These are phyloP conservation scores for Bothrops jararaca DNA, from an alignment of 2,113 vertebrate species.

Conservation along the genomic window DNA sequence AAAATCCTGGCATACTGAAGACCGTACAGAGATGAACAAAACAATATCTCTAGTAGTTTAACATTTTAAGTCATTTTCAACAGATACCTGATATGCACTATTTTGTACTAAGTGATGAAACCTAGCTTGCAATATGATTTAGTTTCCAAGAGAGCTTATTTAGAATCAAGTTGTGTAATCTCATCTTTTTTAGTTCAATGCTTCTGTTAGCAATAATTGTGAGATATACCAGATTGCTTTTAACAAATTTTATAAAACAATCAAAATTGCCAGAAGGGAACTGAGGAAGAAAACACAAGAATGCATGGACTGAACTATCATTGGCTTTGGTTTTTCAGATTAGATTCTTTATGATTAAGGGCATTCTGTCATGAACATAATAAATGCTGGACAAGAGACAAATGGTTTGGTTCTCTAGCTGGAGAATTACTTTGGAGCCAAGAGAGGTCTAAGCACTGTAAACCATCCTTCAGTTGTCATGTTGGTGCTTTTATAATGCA, in stretches of 20 bases:
- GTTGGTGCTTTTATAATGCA: constrained; percentile 11
- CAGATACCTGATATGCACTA: neutral
- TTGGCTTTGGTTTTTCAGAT: constrained; percentile 24
- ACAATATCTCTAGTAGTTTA: neutral
- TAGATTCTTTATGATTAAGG: neutral
- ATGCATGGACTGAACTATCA: neutral
- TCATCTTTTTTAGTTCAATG: neutral
- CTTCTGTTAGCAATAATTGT: neutral
- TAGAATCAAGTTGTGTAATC: neutral
- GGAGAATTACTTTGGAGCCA: constrained; percentile 31
- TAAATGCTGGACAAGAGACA: constrained; percentile 21
- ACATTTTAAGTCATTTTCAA: neutral
- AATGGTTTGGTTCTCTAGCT: constrained; percentile 25
- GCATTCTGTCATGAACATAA: constrained; percentile 14
- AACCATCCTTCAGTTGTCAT: constrained; percentile 35
- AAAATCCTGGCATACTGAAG: neutral
- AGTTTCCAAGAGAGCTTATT: neutral
- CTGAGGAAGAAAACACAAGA: neutral
- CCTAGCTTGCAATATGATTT: neutral
- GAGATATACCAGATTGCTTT: neutral
- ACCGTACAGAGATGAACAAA: neutral
- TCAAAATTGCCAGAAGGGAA: neutral
- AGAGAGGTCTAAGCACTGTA: constrained; percentile 16
- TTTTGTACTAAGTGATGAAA: neutral
- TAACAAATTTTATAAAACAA: neutral